phyloP scores from a whole-genome alignment of 2,888 invertebrate species.

The Saturnia pavonia region DNA sequence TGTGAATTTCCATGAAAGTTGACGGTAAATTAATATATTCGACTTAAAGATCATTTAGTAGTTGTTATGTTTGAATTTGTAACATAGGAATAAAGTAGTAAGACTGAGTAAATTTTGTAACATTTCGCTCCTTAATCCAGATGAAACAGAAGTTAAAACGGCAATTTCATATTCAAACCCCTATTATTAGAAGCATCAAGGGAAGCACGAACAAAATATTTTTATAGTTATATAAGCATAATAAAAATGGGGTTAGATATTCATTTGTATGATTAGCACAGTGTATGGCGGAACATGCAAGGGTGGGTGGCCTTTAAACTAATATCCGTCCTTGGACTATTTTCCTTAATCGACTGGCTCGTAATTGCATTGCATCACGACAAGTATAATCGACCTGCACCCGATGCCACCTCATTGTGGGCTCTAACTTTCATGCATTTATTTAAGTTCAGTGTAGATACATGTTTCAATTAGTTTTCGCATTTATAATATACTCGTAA shows the following conservation, averaged over 20 bases:
- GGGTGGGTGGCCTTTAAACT: constrained; percentile 52
- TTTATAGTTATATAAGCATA: background rate
- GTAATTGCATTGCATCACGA: constrained; percentile 77
- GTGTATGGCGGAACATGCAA: constrained; percentile 19
- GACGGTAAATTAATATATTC: no score
- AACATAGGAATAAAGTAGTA: no score
- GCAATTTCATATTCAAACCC: no score
- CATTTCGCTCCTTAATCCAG: no score
- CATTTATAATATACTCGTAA: no score
- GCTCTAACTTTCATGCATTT: background rate
- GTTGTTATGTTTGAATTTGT: no score
- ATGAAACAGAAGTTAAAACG: no score
- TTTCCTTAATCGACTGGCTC: constrained; percentile 48
- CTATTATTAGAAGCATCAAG: background rate
- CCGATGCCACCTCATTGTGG: constrained; percentile 24
- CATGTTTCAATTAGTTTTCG: background rate
- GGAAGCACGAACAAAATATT: background rate
- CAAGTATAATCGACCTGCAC: constrained; percentile 47
- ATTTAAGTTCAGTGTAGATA: background rate
- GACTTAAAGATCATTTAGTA: no score
- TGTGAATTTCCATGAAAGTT: no score
- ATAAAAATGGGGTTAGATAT: constrained; percentile 8
- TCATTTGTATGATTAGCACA: constrained; percentile 4
- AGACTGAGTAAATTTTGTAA: no score
- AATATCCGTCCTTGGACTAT: constrained; percentile 70